phyloP scores from a whole-genome alignment of 2,797 vertebrate genomes.

The Brachyrhaphis roseni region DNA sequence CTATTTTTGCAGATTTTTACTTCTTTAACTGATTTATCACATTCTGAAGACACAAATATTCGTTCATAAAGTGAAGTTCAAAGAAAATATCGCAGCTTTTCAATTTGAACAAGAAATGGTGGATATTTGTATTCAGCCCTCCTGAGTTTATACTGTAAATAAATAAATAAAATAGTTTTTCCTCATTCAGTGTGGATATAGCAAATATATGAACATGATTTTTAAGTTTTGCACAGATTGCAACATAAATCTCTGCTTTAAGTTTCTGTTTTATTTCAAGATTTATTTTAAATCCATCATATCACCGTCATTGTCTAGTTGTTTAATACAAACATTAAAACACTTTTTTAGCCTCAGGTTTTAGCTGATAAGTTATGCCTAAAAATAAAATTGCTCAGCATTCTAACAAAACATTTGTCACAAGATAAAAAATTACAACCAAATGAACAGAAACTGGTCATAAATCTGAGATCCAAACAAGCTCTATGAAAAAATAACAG shows the following conservation, averaged over 20 bases:
- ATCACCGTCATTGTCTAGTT: not conserved
- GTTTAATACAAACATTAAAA: too few relatives aligned
- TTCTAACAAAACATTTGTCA: not conserved
- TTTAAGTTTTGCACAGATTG: not conserved
- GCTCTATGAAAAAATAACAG: not conserved
- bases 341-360: too few relatives aligned
- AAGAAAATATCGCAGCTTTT: not conserved
- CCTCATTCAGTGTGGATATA: not conserved
- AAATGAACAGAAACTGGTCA: not conserved
- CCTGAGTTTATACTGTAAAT: not conserved
- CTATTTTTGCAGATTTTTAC: not conserved
- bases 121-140: not conserved
- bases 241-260: not conserved
- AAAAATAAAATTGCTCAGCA: not conserved
- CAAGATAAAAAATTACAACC: not conserved
- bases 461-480: not conserved
- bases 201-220: not conserved
- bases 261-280: not conserved
- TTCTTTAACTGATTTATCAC: not conserved
- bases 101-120: not conserved
- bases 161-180: not conserved
- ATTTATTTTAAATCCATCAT: not conserved
- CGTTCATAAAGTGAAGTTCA: not conserved
- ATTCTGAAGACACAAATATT: not conserved
- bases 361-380: not conserved